phyloP scores from a whole-genome alignment of 2,888 invertebrate species.

The Trachelus tabidus region DNA sequence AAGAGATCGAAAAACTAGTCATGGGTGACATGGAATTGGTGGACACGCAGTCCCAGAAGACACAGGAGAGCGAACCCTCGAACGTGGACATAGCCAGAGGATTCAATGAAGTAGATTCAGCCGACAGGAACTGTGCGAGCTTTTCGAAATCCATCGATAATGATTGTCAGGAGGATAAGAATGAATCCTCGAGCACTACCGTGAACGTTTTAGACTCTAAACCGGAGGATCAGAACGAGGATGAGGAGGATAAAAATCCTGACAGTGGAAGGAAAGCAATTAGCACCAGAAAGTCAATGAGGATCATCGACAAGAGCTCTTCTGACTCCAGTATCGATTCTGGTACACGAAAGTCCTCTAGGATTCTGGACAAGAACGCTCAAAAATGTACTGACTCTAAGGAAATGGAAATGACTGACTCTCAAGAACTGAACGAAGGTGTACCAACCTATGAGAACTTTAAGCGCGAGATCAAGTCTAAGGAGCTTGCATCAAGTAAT shows the following conservation, averaged over 20 bases:
- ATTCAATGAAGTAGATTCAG: constrained; percentile 4
- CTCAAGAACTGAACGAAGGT: not conserved
- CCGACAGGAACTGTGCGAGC: constrained; percentile 11
- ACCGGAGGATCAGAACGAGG: not conserved
- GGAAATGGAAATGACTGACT: not conserved
- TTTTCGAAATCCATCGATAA: not conserved
- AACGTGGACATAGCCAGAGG: not conserved
- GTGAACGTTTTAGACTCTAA: not conserved
- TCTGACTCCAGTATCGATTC: not conserved
- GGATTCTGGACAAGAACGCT: not conserved
- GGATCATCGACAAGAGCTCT: constrained; percentile 30
- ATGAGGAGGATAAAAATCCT: not conserved
- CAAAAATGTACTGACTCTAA: constrained; percentile 3
- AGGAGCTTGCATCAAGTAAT: not conserved
- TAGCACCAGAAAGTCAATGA: constrained; percentile 34
- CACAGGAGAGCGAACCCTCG: constrained; percentile 30
- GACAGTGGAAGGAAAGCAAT: constrained; percentile 28
- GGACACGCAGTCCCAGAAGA: constrained; percentile 49
- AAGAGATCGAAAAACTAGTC: constrained; percentile 66
- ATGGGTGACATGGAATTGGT: constrained; percentile 60
- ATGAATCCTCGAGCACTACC: not conserved
- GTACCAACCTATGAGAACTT: not conserved
- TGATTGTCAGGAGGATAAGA: not conserved
- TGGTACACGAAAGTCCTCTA: constrained; percentile 5
- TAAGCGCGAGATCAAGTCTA: not conserved